A percentile compares a stretch with the other conserved stretches of the same genome.
Evolutionary conservation across 2,797 vertebrate genomes (phyloP).

Genomic region (Intellagama lesueurii): DNA sequence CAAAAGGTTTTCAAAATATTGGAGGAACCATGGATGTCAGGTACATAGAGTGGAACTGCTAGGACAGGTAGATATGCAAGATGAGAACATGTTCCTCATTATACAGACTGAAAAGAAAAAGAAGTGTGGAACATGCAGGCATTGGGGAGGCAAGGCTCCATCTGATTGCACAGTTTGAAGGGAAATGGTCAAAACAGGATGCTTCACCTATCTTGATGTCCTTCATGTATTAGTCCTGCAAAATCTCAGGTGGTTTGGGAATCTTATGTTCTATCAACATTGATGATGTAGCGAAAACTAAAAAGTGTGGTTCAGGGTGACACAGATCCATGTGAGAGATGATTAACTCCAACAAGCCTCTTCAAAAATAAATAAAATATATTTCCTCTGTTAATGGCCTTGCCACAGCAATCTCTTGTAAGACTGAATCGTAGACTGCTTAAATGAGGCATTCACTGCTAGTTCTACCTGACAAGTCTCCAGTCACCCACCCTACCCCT

Average conservation of each 20-base stretch:
- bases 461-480: not conserved
- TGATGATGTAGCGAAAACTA: not conserved
- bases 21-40: too few species aligned
- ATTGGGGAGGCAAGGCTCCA: too few species aligned
- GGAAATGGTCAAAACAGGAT: not conserved
- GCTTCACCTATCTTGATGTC: too few species aligned
- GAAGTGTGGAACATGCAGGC: too few species aligned
- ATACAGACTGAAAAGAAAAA: too few species aligned
- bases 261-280: not conserved
- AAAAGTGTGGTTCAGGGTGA: not conserved
- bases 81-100: too few species aligned
- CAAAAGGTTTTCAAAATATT: too few species aligned
- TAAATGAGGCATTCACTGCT: not conserved
- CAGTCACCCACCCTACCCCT: not conserved
- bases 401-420: not conserved
- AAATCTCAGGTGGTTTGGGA: not conserved
- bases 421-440: not conserved
- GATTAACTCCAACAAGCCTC: not conserved
- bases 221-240: not conserved
- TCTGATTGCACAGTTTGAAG: too few species aligned
- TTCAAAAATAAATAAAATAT: not conserved
- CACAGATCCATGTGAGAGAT: not conserved
- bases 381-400: not conserved
- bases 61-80: too few species aligned
- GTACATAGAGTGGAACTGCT: too few species aligned